A percentile compares a stretch with the other conserved stretches of the same genome.
phyloP scores from a whole-genome alignment of 2,888 invertebrate species.

The Blastobasis lacticolella region DNA sequence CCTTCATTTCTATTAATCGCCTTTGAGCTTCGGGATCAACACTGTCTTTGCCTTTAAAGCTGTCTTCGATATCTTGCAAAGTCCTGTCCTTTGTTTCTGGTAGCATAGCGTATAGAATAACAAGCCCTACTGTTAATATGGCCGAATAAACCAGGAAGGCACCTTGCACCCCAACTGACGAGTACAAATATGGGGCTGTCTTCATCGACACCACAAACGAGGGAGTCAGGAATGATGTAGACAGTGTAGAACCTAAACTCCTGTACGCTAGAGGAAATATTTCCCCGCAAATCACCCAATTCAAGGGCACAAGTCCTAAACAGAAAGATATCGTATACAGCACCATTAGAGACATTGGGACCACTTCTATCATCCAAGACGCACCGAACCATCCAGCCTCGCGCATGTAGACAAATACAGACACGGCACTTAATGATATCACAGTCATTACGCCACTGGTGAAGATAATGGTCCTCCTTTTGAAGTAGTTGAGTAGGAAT shows the following conservation, averaged over 20 bases:
- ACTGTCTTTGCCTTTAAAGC: slow-evolving; percentile 50
- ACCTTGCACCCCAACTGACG: slow-evolving; percentile 60
- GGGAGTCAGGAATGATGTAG: slow-evolving; percentile 61
- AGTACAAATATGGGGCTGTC: slow-evolving; percentile 61
- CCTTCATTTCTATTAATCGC: slow-evolving; percentile 41
- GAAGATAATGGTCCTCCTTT: slow-evolving; percentile 54
- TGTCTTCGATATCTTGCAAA: slow-evolving; percentile 61
- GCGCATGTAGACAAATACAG: slow-evolving; percentile 54
- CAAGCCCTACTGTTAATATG: slow-evolving; percentile 45
- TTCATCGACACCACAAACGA: slow-evolving; percentile 64
- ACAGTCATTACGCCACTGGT: slow-evolving; percentile 58
- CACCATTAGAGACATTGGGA: slow-evolving; percentile 58
- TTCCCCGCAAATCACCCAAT: slow-evolving; percentile 68
- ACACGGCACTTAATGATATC: slow-evolving; percentile 45
- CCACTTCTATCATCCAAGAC: slow-evolving; percentile 40
- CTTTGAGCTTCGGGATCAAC: slow-evolving; percentile 52
- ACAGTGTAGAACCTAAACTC: slow-evolving; percentile 60
- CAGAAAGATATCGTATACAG: slow-evolving; percentile 58
- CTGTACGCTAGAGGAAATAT: slow-evolving; percentile 64
- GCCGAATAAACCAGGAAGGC: slow-evolving; percentile 61
- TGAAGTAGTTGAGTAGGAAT: slow-evolving; percentile 55
- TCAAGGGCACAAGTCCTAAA: slow-evolving; percentile 58
- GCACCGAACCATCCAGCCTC: slow-evolving; percentile 40
- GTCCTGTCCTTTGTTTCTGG: slow-evolving; percentile 66
- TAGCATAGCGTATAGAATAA: slow-evolving; percentile 47